Conservation (phyloP, 2,888 invertebrate genomes). For the Sericinus montela region DNA sequence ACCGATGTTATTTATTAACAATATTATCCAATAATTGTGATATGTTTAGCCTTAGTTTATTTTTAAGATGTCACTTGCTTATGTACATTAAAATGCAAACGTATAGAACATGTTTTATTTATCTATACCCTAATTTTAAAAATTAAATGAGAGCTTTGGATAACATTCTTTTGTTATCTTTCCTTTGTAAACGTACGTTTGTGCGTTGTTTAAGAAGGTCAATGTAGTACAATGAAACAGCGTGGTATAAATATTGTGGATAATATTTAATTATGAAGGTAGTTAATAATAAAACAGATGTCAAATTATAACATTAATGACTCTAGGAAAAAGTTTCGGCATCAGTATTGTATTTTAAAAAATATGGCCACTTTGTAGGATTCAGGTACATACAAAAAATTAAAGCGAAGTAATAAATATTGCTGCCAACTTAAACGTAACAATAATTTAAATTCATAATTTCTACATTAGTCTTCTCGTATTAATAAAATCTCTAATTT, state of each 20-base stretch:
- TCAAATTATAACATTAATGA: slow-evolving; percentile 56
- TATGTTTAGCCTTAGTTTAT: slow-evolving; percentile 44
- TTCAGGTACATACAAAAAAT: slow-evolving; percentile 74
- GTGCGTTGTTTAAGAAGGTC: too few species aligned
- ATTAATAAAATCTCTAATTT: slow-evolving; percentile 59
- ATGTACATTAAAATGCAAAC: slow-evolving; percentile 16
- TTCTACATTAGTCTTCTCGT: slow-evolving; percentile 66
- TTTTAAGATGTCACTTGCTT: slow-evolving; percentile 26
- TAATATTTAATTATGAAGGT: slow-evolving; percentile 66
- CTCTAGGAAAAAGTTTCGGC: slow-evolving; percentile 48
- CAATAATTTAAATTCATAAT: slow-evolving; percentile 70
- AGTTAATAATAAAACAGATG: slow-evolving; percentile 64
- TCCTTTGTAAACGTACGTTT: too few species aligned
- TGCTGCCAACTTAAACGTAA: slow-evolving; percentile 53
- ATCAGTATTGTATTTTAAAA: slow-evolving; percentile 44
- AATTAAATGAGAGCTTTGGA: too few species aligned
- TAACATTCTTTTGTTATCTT: too few species aligned
- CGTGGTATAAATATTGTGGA: slow-evolving; percentile 44
- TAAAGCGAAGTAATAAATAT: slow-evolving; percentile 61
- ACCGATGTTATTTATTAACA: slow-evolving; percentile 29
- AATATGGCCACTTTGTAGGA: slow-evolving; percentile 75
- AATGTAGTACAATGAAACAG: slow-evolving; percentile 7
- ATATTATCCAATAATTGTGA: slow-evolving; percentile 37
- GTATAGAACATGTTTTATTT: background rate
- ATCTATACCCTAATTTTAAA: slow-evolving; percentile 1